Evolutionary conservation across 2,797 vertebrate genomes (phyloP), one percentile per base, ranked within the genome.

Genomic region (Enteromius thamalakanensis): DNA sequence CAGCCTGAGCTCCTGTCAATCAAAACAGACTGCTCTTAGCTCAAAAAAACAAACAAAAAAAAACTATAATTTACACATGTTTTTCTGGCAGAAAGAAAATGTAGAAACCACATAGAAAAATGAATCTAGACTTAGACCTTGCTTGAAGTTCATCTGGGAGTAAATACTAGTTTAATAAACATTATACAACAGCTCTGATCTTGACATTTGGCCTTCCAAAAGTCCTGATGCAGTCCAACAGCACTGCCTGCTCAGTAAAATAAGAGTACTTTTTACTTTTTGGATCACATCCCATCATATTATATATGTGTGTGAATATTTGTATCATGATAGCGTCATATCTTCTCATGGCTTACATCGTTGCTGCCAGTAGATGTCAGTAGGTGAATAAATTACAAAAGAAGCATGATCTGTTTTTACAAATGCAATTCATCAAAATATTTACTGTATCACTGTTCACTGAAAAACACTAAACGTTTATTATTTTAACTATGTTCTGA

Each of bases 1-100:
- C 83, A 75, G 49, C 10, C 12, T 60, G 21, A 76, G 62, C 49
- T 75, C 23, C 83, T 80, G 78, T 76, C 78, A 68, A 58, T 69
- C 71, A 26, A 62, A 7, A 51, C 32, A 51, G 51, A 42, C 69
- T 67, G 68, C 3, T 0, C 9, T 47, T 62, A 53, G 49, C 2
- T 51, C 10, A 58, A 64, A 37, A 12, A 45, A 26, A 67, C 17
- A 3, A 40, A 26, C 1, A 26, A 26, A 26, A 26, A 26, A 26
- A 1, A 19, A 32, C 11, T 37, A 37, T 64, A 64, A 81, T n/a
- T 26, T 4, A 55, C 47, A 80, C 3, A 1, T 29, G 0, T 1
- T n/a, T 60, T 42, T 60, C 10, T 70, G 17, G 14, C 19, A 17
- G 53, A 75, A 3, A 21, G 10, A 40, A 40, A 51, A 62, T 81